Percentiles rank a stretch among this genome's conserved stretches.
Evolutionary conservation across 2,797 vertebrate species (phyloP).

Genomic region (Graptemys geographica): DNA sequence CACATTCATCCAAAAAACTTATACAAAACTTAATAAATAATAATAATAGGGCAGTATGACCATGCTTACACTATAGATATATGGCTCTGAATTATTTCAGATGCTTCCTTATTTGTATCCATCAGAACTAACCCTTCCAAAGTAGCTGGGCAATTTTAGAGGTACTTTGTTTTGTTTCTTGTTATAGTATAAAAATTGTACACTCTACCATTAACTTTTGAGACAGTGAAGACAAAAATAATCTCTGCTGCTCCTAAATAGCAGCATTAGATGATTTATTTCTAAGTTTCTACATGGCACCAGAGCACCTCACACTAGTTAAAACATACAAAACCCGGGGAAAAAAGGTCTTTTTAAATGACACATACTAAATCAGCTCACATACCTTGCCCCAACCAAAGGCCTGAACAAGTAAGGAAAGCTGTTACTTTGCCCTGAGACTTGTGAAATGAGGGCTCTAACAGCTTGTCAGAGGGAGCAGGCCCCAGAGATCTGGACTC

Average conservation of each 20-base stretch:
- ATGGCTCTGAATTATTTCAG: background rate
- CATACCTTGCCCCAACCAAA: background rate
- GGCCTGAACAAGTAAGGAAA: background rate
- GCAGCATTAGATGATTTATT: background rate
- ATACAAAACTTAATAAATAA: background rate
- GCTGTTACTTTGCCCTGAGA: background rate
- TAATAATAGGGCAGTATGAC: background rate
- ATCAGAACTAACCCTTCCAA: background rate
- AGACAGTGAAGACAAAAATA: background rate
- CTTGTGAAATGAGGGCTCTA: background rate
- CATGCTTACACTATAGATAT: background rate
- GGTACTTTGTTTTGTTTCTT: background rate
- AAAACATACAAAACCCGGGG: background rate
- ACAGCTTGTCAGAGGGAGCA: background rate
- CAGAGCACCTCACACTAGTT: background rate
- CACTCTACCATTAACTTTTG: background rate
- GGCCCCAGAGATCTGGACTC: background rate
- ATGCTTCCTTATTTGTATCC: background rate
- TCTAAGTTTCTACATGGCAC: background rate
- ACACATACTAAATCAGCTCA: background rate
- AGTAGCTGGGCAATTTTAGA: background rate
- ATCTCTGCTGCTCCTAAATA: background rate
- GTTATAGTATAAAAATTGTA: background rate
- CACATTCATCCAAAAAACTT: background rate
- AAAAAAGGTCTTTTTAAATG: background rate